A percentile compares a stretch with the other conserved stretches of the same genome.
Conservation (phyloP, 2,797 vertebrate genomes). For the Siniperca scherzeri region DNA sequence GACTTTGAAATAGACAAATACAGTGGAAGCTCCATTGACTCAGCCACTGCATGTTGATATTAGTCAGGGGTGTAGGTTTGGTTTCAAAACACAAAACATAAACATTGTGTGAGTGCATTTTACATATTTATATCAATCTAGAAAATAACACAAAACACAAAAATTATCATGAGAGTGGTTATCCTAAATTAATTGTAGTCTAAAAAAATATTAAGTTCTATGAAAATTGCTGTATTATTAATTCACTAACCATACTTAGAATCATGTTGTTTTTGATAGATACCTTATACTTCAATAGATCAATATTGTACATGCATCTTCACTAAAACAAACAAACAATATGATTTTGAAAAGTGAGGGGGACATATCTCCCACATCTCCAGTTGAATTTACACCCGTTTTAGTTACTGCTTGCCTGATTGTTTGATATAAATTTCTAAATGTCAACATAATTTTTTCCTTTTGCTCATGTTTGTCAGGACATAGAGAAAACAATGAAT, state of each 20-base stretch:
- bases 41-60: background rate
- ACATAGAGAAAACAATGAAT: conserved; percentile 98
- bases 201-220: too few relatives aligned
- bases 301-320: background rate
- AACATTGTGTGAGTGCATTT: too few relatives aligned
- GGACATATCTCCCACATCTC: background rate
- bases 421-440: background rate
- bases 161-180: background rate
- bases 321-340: background rate
- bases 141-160: background rate
- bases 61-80: background rate
- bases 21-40: background rate
- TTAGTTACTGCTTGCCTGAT: background rate
- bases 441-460: background rate
- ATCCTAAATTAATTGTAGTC: background rate
- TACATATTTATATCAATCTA: background rate
- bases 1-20: conserved; percentile 7
- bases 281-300: background rate
- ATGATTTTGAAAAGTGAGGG: background rate
- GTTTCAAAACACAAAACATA: background rate
- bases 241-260: background rate
- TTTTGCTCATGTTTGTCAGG: conserved; percentile 80
- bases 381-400: background rate
- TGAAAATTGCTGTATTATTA: background rate
- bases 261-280: background rate